phyloP scores from a whole-genome alignment of 1,140 invertebrate species.

The Macrosteles quadrilineatus region DNA sequence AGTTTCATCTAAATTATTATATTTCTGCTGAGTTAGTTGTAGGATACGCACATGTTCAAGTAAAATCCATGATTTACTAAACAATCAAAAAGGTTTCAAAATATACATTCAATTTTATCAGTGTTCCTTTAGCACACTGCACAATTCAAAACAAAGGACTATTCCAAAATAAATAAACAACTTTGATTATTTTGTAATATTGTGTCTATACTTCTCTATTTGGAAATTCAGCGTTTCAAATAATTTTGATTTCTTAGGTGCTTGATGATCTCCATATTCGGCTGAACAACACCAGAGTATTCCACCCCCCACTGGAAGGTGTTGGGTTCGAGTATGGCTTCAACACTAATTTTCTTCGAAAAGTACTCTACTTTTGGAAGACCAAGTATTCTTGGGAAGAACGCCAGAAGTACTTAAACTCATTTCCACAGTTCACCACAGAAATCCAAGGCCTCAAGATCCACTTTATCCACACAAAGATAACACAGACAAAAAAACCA shows the following conservation, averaged over 20 bases:
- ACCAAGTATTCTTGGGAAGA: constrained; percentile 74
- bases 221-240: too few relatives aligned
- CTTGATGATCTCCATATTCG: constrained; percentile 33
- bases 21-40: too few relatives aligned
- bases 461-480: constrained; percentile 70
- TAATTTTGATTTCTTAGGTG: constrained; percentile 28
- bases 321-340: constrained; percentile 76
- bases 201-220: too few relatives aligned
- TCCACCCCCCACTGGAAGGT: constrained; percentile 60
- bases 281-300: constrained; percentile 27
- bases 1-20: too few relatives aligned
- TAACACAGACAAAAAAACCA: constrained; percentile 48
- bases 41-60: too few relatives aligned
- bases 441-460: constrained; percentile 70
- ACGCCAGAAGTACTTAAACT: constrained; percentile 67
- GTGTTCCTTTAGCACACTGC: too few relatives aligned
- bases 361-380: constrained; percentile 69
- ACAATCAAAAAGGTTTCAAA: too few relatives aligned
- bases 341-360: constrained; percentile 65
- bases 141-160: too few relatives aligned
- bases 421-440: constrained; percentile 71
- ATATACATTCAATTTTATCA: too few relatives aligned
- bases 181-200: too few relatives aligned
- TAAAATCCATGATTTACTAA: too few relatives aligned
- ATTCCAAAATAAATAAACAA: too few relatives aligned